phyloP scores from a whole-genome alignment of 2,113 vertebrate species.

The Parus major region DNA sequence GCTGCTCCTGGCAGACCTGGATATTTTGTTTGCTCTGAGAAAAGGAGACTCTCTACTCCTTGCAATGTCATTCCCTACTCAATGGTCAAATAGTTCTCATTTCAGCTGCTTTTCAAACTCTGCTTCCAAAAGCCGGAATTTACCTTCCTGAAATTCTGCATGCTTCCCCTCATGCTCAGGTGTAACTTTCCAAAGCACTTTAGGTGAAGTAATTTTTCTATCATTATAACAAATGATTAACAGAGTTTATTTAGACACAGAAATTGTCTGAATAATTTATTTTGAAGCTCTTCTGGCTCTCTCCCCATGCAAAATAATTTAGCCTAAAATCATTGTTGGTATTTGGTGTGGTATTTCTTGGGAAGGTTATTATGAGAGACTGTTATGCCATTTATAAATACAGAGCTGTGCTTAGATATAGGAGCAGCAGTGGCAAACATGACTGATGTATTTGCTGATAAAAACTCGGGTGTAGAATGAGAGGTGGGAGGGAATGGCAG shows the following conservation, averaged over 20 bases:
- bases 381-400: neutral
- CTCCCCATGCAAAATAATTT: neutral
- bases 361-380: neutral
- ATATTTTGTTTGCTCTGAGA: constrained; percentile 46
- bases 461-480: neutral
- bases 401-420: neutral
- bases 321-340: neutral
- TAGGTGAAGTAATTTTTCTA: neutral
- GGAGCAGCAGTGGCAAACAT: neutral
- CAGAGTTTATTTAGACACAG: neutral
- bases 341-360: neutral
- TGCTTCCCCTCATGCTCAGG: neutral
- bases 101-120: neutral
- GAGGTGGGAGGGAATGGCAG: neutral
- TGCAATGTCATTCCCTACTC: neutral
- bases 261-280: neutral
- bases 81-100: neutral
- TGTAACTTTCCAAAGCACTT: neutral
- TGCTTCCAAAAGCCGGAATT: neutral
- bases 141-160: neutral
- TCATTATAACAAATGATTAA: neutral
- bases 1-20: neutral
- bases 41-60: neutral
- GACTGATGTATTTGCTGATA: neutral
- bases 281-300: neutral